Evolutionary conservation across 2,797 vertebrate species (phyloP).

Genomic region (Limnodromus scolopaceus): DNA sequence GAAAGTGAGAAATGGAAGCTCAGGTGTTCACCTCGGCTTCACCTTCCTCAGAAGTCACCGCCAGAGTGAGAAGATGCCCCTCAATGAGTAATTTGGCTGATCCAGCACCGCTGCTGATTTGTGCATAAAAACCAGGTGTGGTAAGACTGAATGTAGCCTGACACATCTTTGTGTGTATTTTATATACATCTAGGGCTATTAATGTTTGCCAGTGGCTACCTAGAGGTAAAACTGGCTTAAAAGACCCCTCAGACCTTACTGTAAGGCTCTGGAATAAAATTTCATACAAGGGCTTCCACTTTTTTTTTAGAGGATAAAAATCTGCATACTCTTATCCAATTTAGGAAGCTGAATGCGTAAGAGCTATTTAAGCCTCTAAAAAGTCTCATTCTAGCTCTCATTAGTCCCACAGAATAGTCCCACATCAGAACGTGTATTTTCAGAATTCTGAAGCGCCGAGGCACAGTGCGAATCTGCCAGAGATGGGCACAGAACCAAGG

Average conservation of each 20-base stretch:
- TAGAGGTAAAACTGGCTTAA: background rate
- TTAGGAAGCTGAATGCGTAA: background rate
- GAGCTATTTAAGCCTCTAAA: background rate
- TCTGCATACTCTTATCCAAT: background rate
- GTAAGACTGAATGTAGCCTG: background rate
- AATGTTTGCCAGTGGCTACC: background rate
- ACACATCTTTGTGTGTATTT: background rate
- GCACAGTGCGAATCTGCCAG: background rate
- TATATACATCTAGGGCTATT: background rate
- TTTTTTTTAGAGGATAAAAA: background rate
- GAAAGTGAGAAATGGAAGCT: slow-evolving; percentile 25
- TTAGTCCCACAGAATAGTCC: background rate
- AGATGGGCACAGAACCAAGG: slow-evolving; percentile 22
- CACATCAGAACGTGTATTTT: background rate
- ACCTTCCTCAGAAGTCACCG: slow-evolving; percentile 44
- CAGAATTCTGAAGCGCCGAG: background rate
- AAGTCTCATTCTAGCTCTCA: background rate
- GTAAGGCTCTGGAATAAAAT: background rate
- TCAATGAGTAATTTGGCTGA: background rate
- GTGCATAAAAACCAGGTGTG: background rate
- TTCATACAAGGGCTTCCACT: background rate
- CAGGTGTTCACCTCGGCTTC: slow-evolving; percentile 29
- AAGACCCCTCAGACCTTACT: background rate
- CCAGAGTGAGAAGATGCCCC: background rate
- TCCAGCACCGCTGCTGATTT: background rate